Percentiles rank a stretch among this genome's conserved stretches.
Conservation (phyloP, 2,113 vertebrate species). For the Hirundichthys speculiger region DNA sequence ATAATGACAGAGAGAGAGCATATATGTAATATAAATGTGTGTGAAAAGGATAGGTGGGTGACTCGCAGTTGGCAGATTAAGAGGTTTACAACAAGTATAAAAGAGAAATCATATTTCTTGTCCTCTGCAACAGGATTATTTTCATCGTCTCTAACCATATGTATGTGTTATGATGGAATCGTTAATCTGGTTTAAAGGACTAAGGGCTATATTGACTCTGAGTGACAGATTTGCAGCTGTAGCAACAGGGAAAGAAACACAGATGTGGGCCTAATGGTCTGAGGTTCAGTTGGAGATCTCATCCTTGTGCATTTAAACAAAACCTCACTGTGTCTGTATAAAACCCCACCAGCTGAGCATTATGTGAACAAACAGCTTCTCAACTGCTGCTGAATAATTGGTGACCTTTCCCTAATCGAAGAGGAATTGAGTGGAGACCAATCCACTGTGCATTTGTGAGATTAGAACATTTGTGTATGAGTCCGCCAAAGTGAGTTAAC, state of each 20-base stretch:
- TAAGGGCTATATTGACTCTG: background rate
- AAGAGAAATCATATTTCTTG: slow-evolving; percentile 37
- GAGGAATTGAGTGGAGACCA: slow-evolving; percentile 12
- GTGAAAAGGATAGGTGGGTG: slow-evolving; percentile 17
- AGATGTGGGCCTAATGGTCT: slow-evolving; percentile 20
- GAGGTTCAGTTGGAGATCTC: slow-evolving; percentile 28
- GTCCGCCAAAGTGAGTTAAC: slow-evolving; percentile 9
- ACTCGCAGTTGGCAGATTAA: slow-evolving; percentile 59
- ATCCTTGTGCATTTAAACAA: slow-evolving; percentile 3
- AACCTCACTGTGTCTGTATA: slow-evolving; percentile 5
- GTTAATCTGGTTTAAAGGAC: slow-evolving; percentile 42
- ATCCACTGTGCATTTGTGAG: slow-evolving; percentile 11
- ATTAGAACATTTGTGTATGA: slow-evolving; percentile 27
- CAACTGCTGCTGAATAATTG: slow-evolving; percentile 29
- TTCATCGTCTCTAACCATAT: slow-evolving; percentile 18
- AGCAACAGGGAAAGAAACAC: background rate
- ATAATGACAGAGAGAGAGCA: too few relatives aligned
- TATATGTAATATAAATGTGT: slow-evolving; percentile 25
- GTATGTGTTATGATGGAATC: slow-evolving; percentile 8
- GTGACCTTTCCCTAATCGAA: slow-evolving; percentile 27
- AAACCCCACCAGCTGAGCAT: background rate
- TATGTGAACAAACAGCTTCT: slow-evolving; percentile 26
- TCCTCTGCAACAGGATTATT: slow-evolving; percentile 55
- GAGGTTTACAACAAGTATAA: slow-evolving; percentile 42
- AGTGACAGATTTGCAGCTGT: background rate